Conservation (phyloP, 2,888 invertebrate species). For the Ormia ochracea region DNA sequence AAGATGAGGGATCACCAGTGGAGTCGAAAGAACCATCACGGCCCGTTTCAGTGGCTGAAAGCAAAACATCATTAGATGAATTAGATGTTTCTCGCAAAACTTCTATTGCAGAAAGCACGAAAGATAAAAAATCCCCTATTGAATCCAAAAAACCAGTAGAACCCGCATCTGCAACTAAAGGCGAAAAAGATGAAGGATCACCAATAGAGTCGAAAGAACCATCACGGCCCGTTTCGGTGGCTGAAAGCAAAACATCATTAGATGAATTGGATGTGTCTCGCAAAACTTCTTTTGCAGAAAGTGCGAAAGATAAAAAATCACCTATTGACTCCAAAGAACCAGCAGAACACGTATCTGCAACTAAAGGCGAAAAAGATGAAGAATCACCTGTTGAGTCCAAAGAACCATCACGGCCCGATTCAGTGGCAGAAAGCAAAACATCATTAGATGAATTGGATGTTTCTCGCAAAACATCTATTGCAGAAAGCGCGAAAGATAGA, state of each 20-base stretch:
- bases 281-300: conserved; percentile 41
- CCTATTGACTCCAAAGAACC: not conserved
- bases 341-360: not conserved
- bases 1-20: conserved; percentile 51
- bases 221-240: too few relatives aligned
- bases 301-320: conserved; percentile 61
- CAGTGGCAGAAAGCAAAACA: conserved; percentile 15
- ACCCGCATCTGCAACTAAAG: not conserved
- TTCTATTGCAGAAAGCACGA: conserved; percentile 61
- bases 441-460: not conserved
- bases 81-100: conserved; percentile 28
- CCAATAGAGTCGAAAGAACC: conserved; percentile 1
- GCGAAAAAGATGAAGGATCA: conserved; percentile 7
- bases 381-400: conserved; percentile 2
- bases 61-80: conserved; percentile 48
- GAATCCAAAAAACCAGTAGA: conserved; percentile 16
- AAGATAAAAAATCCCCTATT: conserved; percentile 29
- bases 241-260: too few relatives aligned
- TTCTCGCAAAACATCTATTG: conserved; percentile 5
- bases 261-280: too few relatives aligned
- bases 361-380: conserved; percentile 19
- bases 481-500: conserved; percentile 52
- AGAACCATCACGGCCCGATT: conserved; percentile 29
- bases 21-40: conserved; percentile 58
- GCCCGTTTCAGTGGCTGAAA: conserved; percentile 55